These are phyloP conservation scores for Andrena camellia DNA, from an alignment of 2,888 invertebrate genomes.

Conservation along the genomic window DNA sequence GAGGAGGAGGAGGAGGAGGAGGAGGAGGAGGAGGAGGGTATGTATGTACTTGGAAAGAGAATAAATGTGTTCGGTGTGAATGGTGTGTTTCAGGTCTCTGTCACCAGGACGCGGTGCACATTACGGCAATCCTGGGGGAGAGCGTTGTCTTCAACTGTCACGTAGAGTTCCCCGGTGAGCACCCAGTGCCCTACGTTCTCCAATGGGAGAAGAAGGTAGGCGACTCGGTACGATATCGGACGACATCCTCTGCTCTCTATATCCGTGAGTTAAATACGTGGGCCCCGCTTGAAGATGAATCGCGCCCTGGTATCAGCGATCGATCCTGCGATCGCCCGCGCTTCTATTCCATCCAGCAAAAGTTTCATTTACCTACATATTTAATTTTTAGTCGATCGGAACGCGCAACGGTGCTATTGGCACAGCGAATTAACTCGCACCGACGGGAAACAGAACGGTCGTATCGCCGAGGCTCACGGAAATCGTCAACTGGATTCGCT, in stretches of 20 bases:
- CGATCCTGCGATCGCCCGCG: neutral
- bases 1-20: neutral
- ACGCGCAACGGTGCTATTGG: neutral
- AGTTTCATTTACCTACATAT: neutral
- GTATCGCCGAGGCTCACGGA: neutral
- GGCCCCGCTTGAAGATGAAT: constrained; percentile 77
- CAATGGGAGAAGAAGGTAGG: constrained; percentile 99
- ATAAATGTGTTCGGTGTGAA: neutral
- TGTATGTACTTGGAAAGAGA: neutral
- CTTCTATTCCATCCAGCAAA: neutral
- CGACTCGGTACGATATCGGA: constrained; percentile 95
- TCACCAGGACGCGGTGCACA: constrained; percentile 97
- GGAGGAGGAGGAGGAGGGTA: neutral
- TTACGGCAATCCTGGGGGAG: constrained; percentile 98
- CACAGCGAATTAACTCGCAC: constrained; percentile 11
- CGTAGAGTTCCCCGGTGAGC: constrained; percentile 98
- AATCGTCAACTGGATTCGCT: constrained; percentile 22
- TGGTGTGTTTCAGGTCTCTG: constrained; percentile 88
- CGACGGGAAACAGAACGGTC: neutral
- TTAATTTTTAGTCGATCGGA: neutral
- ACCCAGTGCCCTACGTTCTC: constrained; percentile 98
- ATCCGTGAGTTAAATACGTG: constrained; percentile 84
- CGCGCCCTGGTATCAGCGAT: constrained; percentile 76
- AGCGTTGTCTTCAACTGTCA: constrained; percentile 99
- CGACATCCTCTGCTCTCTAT: constrained; percentile 85